A percentile compares a stretch with the other conserved stretches of the same genome.
Conservation (phyloP, 1,140 invertebrate species). For the Zaprionus davidi region DNA sequence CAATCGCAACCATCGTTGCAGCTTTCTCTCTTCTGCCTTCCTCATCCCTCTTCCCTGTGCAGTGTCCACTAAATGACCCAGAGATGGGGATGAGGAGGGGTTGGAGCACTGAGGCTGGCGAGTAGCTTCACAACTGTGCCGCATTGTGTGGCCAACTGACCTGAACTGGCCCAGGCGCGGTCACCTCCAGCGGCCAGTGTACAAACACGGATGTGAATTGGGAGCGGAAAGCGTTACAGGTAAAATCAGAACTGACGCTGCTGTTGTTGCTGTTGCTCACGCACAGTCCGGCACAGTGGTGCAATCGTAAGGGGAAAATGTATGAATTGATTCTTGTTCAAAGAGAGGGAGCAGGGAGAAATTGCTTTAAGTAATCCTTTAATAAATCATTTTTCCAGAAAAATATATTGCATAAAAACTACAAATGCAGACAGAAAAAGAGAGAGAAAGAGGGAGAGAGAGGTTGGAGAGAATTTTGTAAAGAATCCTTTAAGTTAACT, state of each 20-base stretch:
- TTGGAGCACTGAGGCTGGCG: background rate
- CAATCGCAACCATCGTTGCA: background rate
- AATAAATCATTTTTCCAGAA: background rate
- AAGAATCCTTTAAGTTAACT: no score
- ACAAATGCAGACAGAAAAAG: background rate
- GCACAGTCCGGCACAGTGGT: background rate
- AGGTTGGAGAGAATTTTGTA: no score
- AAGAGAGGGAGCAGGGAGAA: background rate
- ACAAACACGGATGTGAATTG: conserved; percentile 59
- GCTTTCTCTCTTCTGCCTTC: no score
- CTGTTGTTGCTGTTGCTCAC: background rate
- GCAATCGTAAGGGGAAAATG: background rate
- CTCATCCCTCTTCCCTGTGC: background rate
- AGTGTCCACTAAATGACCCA: conserved; percentile 3
- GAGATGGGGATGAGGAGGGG: background rate
- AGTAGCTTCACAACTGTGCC: conserved; percentile 47
- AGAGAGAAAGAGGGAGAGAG: no score
- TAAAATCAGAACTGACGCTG: conserved; percentile 18
- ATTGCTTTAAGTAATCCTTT: background rate
- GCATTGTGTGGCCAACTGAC: conserved; percentile 65
- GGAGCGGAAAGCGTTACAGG: conserved; percentile 66
- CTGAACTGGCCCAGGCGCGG: background rate
- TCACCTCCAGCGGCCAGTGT: background rate
- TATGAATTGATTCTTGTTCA: background rate
- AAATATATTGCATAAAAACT: no score